Base-by-base conservation (phyloP, 2,113 vertebrate species). In the Nothobranchius kuhntae region DNA sequence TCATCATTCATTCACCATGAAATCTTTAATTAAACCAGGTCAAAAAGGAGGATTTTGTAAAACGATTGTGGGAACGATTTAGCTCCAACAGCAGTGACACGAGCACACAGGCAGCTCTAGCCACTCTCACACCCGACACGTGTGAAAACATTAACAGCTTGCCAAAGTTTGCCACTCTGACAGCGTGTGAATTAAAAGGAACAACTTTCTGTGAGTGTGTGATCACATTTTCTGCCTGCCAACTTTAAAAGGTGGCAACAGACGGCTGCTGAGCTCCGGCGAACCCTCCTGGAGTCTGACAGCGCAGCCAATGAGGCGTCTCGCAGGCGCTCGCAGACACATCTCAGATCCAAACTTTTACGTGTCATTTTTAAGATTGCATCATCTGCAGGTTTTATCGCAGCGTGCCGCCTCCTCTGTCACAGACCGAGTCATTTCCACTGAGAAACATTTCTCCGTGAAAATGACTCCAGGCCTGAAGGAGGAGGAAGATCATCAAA, bases 301-400 rank as follows among this genome's bases (percentile, higher is more conserved):
- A 17, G 48, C 9, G 60, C 56, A 36, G 53, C 67, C 61, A 42
- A 45, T 15, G 71, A 74, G 59, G 53, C 48, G 13, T 45, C 56
- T 17, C 66, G 0, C 55, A 61, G 62, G 21, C 30, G 30, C 30
- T 30, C 52, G 14, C 55, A 52, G 46, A 57, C 68, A 47, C 48
- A 45, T 42, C 15, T 13, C 50, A 47, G 9, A 68, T 59, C 48
- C 13, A 30, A 70, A 73, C 26, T 63, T 83, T 68, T 54, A 62
- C 48, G 26, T 15, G 66, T 56, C 56, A 50, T 61, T 75, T 67
- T 60, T 30, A 55, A 7, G 61, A 45, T 6, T 26, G 40, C 17
- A 13, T 74, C 15, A 15, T 65, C 42, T 59, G 4, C 0, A 12
- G 45, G 46, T 45, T 75, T 71, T 11, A 74, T 65, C 47, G 12